Percentiles rank a stretch among this genome's conserved stretches.
Conservation (phyloP, 2,888 invertebrate species). For the Strigamia crassipes region DNA sequence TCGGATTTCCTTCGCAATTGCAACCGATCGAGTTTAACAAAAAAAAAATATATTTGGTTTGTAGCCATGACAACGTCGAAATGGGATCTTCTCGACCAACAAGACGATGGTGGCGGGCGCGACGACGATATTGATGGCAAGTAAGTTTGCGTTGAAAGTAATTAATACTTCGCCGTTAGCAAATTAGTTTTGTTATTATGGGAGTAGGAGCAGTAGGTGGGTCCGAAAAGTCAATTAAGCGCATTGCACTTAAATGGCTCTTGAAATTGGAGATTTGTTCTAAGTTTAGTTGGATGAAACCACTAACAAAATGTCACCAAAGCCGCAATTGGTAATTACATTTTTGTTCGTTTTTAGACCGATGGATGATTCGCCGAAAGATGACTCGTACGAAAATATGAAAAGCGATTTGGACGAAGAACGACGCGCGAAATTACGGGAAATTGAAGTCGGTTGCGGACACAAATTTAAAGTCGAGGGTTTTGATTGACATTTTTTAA, state of each 20-base stretch:
- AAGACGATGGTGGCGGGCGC: slow-evolving; percentile 57
- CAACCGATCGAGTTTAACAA: background rate
- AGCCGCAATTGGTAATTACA: background rate
- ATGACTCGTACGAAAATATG: slow-evolving; percentile 49
- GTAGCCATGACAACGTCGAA: slow-evolving; percentile 82
- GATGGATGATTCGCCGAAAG: slow-evolving; percentile 52
- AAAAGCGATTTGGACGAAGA: slow-evolving; percentile 52
- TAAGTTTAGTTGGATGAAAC: slow-evolving; percentile 24
- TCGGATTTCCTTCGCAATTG: background rate
- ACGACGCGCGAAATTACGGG: slow-evolving; percentile 64
- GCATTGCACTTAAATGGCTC: too few species aligned
- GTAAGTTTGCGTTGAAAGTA: slow-evolving; percentile 48
- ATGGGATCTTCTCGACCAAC: slow-evolving; percentile 76
- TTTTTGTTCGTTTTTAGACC: slow-evolving; percentile 50
- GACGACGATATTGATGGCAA: slow-evolving; percentile 67
- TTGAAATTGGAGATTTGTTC: background rate
- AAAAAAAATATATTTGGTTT: background rate
- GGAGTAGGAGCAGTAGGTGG: background rate
- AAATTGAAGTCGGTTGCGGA: slow-evolving; percentile 73
- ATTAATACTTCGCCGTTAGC: too few species aligned
- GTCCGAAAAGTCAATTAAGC: too few species aligned
- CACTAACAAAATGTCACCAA: slow-evolving; percentile 44
- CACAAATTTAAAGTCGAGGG: background rate
- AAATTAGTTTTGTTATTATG: background rate
- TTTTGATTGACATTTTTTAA: too few species aligned